Evolutionary conservation across 2,888 invertebrate genomes (phyloP).

Genomic region (Apamea epomidion): DNA sequence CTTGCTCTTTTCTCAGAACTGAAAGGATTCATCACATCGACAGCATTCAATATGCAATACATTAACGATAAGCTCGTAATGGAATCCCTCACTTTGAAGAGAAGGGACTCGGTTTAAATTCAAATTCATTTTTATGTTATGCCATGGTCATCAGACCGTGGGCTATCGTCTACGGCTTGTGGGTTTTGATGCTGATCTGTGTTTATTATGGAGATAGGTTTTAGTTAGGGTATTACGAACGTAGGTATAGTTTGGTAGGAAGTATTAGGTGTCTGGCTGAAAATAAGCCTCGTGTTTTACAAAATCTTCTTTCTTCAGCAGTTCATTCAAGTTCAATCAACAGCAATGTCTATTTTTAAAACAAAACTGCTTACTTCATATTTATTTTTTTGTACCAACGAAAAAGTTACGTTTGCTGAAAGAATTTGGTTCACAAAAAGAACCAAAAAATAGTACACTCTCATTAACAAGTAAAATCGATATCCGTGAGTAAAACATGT

Average conservation of each 20-base stretch:
- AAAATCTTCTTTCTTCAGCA: not conserved
- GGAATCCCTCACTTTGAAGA: conserved; percentile 59
- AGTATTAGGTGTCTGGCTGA: not conserved
- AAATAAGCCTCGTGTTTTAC: not conserved
- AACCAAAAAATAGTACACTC: not conserved
- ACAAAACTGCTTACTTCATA: not conserved
- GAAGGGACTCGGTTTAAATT: conserved; percentile 57
- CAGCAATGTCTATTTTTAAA: not conserved
- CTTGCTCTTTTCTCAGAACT: conserved; percentile 15
- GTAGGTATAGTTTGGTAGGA: not conserved
- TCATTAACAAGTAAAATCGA: not conserved
- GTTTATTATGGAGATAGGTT: conserved; percentile 37
- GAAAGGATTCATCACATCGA: conserved; percentile 39
- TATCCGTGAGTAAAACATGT: too few relatives aligned
- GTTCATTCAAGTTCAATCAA: not conserved
- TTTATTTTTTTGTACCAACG: too few relatives aligned
- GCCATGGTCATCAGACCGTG: conserved; percentile 44
- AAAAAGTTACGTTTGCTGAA: not conserved
- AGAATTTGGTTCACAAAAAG: not conserved
- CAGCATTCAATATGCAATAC: conserved; percentile 66
- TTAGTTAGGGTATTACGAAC: not conserved
- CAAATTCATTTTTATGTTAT: conserved; percentile 62
- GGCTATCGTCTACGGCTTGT: conserved; percentile 33
- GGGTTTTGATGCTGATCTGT: conserved; percentile 43
- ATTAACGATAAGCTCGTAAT: conserved; percentile 64